Evolutionary conservation across 2,888 invertebrate genomes (phyloP), one percentile per base, ranked within the genome.

Genomic region (Holacanthella duospinosa): DNA sequence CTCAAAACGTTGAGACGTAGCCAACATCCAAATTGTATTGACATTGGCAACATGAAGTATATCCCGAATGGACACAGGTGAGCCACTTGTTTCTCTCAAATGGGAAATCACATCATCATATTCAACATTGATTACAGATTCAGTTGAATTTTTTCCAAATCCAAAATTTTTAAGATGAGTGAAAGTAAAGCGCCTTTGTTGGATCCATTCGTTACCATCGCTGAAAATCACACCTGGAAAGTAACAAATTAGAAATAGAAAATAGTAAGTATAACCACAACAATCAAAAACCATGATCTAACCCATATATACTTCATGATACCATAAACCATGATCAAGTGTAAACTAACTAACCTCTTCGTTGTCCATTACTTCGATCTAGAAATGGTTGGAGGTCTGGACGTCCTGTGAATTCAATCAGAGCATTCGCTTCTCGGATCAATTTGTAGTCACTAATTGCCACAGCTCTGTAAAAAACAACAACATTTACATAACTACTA

Each of bases 361-460:
- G 43, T 24, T 57, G 48, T 24, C 70, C 72, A 25, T 64, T 65
- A 43, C 70, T 68, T 29, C 72, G 58, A 36, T 61, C 63, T 12
- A 63, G 62, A 57, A 69, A 67, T 1, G 69, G 66, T 29, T 67
- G 64, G 19, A 72, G 43, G 29, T 66, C 64, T 12, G 72, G 70
- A 19, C 70, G 44, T 9, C 72, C 72, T 1, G 62, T 16, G 21
- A 67, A 65, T 16, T 36, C 59, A 2, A 62, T 36, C 24, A 68
- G 59, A 12, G 44, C 48, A 1, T 69, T 25, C 2, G 59, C 60
- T 59, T 69, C 64, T 44, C 63, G 55, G 3, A 70, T 26, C 16
- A 70, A 59, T 59, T 67, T 68, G 54, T 67, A 66, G 36, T 71
- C 70, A 63, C 68, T 72, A 4, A 72, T 66, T 12, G 66, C 70